Base-by-base conservation (phyloP, 2,113 vertebrate species). In the Daboia siamensis region DNA sequence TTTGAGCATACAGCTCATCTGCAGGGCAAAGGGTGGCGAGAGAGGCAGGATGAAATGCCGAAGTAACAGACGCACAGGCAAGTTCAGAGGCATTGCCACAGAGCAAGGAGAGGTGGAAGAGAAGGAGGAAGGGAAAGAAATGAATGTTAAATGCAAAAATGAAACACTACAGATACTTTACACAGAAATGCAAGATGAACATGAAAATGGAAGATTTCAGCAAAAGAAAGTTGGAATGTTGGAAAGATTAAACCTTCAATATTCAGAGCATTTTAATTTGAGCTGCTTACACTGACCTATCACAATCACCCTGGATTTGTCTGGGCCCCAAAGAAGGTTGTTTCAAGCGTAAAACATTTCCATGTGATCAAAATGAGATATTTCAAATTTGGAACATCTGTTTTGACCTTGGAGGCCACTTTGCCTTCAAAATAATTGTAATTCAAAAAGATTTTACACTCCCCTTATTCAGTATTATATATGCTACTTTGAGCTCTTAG, bases 1-100 rank as follows among this genome's bases (percentile, higher is more conserved):
- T 99, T 98, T 99, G 98, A 96, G 98, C 96, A 4, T 98, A 99
- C 39, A 99, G 97, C 97, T 99, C 98, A 0, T 99, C 98, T 99
- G 96, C 5, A 94, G 93, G 95, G 94, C 48, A 39, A 3, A 95
- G 94, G 95, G 93, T 94, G 89, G 94, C 92, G 4, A 93, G 94
- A 95, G 87, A 94, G 0, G 94, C 74, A 86, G 95, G 85, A 3
- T 48, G 46, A 21, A 90, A 94, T 95, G 26, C 33, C 87, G 24
- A 89, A 95, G 93, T 17, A 13, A 88, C 91, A 95, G 95, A 92
- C 17, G 64, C 54, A 57, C 17, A 89, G 96, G 0, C 88, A 91
- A 93, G 95, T 96, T 95, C 0, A 0, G 6, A 90, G 59, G 88
- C 11, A 88, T 54, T 52, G 85, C 46, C 85, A 87, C 24, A 59